Percentiles rank a stretch among this genome's conserved stretches.
Evolutionary conservation across 1,140 invertebrate genomes (phyloP).

Genomic region (Stegodyphus mimosarum): DNA sequence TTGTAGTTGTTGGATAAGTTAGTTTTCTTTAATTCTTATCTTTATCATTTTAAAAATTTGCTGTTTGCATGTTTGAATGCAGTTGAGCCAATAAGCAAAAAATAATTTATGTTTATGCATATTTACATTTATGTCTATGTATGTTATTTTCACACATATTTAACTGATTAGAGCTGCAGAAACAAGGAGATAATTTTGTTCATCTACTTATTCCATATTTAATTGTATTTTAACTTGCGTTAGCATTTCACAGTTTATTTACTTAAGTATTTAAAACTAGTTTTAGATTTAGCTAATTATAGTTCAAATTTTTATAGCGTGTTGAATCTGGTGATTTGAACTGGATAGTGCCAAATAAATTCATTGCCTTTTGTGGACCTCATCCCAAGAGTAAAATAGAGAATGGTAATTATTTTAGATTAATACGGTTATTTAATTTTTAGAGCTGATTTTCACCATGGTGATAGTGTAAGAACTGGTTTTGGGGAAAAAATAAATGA

Average conservation of each 20-base stretch:
- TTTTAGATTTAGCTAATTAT: background rate
- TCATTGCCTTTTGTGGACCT: slow-evolving; percentile 97
- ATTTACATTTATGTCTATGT: too few species aligned
- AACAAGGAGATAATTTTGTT: too few species aligned
- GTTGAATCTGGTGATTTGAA: slow-evolving; percentile 99
- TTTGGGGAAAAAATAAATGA: too few species aligned
- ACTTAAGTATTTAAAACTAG: background rate
- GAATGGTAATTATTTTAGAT: slow-evolving; percentile 73
- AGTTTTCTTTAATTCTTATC: too few species aligned
- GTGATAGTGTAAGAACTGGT: too few species aligned
- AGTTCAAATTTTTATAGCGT: slow-evolving; percentile 75
- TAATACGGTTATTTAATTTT: background rate
- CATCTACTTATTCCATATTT: background rate
- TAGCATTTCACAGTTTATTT: background rate
- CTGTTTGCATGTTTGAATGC: too few species aligned
- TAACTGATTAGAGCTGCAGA: too few species aligned
- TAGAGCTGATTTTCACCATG: background rate
- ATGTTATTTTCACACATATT: too few species aligned
- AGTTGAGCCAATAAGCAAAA: too few species aligned
- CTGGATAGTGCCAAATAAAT: slow-evolving; percentile 98
- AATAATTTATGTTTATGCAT: too few species aligned
- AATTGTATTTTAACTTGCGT: background rate
- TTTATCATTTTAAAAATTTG: too few species aligned
- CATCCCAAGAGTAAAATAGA: slow-evolving; percentile 88
- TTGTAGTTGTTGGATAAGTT: too few species aligned